Evolutionary conservation across 2,888 invertebrate species (phyloP), one percentile per base, ranked within the genome.

Genomic region (Phortica okadai): DNA sequence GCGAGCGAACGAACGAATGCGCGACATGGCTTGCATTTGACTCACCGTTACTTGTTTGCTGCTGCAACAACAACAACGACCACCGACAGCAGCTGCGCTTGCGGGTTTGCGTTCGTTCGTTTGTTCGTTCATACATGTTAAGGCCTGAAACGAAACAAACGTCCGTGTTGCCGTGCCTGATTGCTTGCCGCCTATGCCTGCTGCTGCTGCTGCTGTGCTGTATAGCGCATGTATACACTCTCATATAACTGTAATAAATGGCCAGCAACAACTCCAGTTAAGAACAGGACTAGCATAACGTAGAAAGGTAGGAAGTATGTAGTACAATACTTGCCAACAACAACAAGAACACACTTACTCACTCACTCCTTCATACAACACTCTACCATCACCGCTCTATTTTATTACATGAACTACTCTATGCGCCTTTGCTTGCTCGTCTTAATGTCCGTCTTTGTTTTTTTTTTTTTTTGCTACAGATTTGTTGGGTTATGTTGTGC

Each of bases 161-260:
- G 4, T 4, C 4, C 33, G 33, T 33, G 33, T 33, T 33, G 33
- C 33, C 33, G 33, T 33, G 33, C 33, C 33, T 33, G 33, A 33
- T 21, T 59, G 59, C 59, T 8, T 66, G 66, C 33, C 56, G 21
- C 62, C 11, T 21, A 42, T 33, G 54, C 73, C 16, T 73, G 59
- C 11, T 25, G 45, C 73, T 74, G 75, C 76, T 77, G 79, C 72
- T 73, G 69, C 66, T 76, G 73, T 74, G 72, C 75, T 54, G 44
- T 74, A 74, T 72, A 69, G 77, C 50, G 41, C 62, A 10, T 50
- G 64, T 76, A 6, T 80, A 81, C 77, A 74, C 76, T 83, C 83
- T 83, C 83, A 81, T 16, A 81, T 86, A 86, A 86, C 85, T 86
- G 85, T 86, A 86, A 87, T 86, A 86, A 86, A 86, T 86, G 87